Base-by-base conservation (phyloP, 2,113 vertebrate genomes). In the Brachirus orientalis region DNA sequence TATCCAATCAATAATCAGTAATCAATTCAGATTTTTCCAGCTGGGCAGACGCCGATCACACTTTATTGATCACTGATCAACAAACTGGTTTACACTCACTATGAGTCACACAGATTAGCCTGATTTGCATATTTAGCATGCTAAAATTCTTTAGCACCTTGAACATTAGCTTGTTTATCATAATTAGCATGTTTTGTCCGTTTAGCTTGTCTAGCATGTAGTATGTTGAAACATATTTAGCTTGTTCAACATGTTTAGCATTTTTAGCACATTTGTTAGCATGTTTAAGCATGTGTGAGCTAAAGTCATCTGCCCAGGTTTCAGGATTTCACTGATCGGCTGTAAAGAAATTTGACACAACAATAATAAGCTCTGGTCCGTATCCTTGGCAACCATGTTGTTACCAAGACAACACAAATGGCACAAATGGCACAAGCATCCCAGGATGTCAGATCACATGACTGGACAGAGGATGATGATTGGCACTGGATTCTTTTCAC, bases 401-500 rank as follows among this genome's bases (percentile, higher is more conserved):
- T 75, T 45, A 54, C 60, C 40, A 72, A 8, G 16, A 68, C 63
- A 75, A 72, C 85, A 78, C 41, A 70, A n/a, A n/a, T n/a, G n/a
- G n/a, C 18, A 79, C 68, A 69, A 74, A 79, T 62, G 72, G 35
- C 47, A 65, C 40, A 77, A 16, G 47, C 18, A 64, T 77, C 69
- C 83, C 70, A 6, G 83, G 60, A 69, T 55, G 28, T 76, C 54
- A 51, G 2, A 62, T 78, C 70, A 89, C 79, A 79, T 79, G 80
- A 76, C 67, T 41, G 70, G 18, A 75, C 63, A 77, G 54, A 77
- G 57, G 63, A 79, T 81, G 74, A 47, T 73, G 78, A 74, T 69
- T 70, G 55, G 56, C n/a, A 7, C 63, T 69, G 13, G 45, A 45
- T 60, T 72, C 75, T 86, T 82, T 86, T 83, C 83, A 87, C 79